These are phyloP conservation scores for Chlorodrepanis virens DNA, from an alignment of 2,113 vertebrate species.

Conservation along the genomic window DNA sequence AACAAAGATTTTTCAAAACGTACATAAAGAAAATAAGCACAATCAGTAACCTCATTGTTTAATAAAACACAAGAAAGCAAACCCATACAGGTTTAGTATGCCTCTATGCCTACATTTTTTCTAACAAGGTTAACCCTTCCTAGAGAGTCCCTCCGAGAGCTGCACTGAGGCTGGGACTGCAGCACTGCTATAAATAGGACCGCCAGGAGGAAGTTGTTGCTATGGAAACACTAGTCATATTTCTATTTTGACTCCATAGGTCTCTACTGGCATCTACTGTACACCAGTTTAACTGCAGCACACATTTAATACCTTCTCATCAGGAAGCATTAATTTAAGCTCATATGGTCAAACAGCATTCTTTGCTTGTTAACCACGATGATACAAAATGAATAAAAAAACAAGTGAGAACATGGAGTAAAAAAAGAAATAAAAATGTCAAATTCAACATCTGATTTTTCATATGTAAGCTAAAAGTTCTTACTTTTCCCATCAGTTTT, in stretches of 20 bases:
- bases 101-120: neutral
- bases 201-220: slow-evolving; percentile 69
- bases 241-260: slow-evolving; percentile 60
- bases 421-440: rapidly evolving
- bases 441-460: neutral
- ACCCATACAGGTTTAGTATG: neutral
- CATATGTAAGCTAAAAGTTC: neutral
- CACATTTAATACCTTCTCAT: neutral
- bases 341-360: neutral
- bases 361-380: neutral
- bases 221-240: slow-evolving; percentile 45
- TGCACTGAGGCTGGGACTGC: slow-evolving; percentile 26
- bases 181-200: slow-evolving; percentile 71
- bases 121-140: slow-evolving; percentile 21
- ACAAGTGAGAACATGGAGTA: neutral
- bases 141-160: slow-evolving; percentile 9
- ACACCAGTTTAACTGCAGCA: slow-evolving; percentile 67
- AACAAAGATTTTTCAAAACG: neutral
- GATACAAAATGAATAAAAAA: neutral
- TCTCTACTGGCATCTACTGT: slow-evolving; percentile 80
- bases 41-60: neutral
- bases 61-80: neutral
- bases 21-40: neutral
- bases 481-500: neutral
- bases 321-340: neutral